Evolutionary conservation across 2,888 invertebrate genomes (phyloP).

Genomic region (Dichetophora obliterata): DNA sequence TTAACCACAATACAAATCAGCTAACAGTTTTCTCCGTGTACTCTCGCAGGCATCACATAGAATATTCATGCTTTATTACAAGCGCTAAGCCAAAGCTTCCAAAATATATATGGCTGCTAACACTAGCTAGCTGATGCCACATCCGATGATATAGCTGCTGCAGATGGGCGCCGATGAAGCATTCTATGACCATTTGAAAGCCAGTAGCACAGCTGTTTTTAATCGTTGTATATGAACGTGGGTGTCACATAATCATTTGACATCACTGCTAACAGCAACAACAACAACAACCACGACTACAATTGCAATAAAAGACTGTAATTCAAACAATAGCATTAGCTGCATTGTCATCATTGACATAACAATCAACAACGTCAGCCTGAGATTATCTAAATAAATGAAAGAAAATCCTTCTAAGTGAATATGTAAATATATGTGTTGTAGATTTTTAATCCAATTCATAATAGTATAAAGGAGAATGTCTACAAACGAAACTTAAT

Average conservation of each 20-base stretch:
- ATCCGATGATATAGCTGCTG: too few species aligned
- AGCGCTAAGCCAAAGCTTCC: background rate
- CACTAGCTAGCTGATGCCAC: background rate
- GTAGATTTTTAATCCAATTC: background rate
- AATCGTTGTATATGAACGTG: background rate
- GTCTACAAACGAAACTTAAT: too few species aligned
- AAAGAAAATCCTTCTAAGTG: background rate
- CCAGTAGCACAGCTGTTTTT: background rate
- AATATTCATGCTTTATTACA: slow-evolving; percentile 4
- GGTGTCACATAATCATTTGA: slow-evolving; percentile 6
- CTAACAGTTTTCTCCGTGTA: too few species aligned
- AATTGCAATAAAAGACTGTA: background rate
- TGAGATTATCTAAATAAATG: slow-evolving; percentile 7
- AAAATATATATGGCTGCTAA: background rate
- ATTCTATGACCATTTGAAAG: too few species aligned
- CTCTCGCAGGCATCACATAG: background rate
- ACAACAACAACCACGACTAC: background rate
- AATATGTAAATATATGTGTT: background rate
- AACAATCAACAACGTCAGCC: slow-evolving; percentile 8
- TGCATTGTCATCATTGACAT: slow-evolving; percentile 11
- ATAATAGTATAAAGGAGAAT: too few species aligned
- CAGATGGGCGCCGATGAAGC: too few species aligned
- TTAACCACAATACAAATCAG: too few species aligned
- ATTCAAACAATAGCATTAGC: background rate
- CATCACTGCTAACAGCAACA: slow-evolving; percentile 1